A percentile compares a stretch with the other conserved stretches of the same genome.
Evolutionary conservation across 2,113 vertebrate species (phyloP).

Genomic region (Fulmarus glacialis): DNA sequence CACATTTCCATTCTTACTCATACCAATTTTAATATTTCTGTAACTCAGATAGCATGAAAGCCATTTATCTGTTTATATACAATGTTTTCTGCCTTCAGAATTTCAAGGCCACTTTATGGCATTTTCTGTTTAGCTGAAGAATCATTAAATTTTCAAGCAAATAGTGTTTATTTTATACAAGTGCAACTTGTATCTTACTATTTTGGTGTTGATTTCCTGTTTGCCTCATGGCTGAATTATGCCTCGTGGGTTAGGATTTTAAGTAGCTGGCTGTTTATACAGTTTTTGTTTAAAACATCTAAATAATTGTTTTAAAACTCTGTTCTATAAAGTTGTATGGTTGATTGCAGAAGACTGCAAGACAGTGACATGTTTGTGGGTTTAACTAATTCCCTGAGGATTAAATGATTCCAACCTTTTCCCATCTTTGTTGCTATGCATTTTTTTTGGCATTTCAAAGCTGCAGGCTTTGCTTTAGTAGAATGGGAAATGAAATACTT

Average conservation of each 20-base stretch:
- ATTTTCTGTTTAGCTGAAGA: not conserved
- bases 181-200: not conserved
- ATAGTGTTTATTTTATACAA: not conserved
- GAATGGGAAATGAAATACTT: not conserved
- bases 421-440: not conserved
- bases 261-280: not conserved
- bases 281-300: not conserved
- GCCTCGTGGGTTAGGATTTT: not conserved
- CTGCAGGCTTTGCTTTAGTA: not conserved
- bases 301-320: not conserved
- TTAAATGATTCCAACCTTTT: not conserved
- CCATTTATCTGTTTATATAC: not conserved
- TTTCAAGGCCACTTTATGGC: not conserved
- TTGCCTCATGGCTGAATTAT: not conserved
- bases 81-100: not conserved
- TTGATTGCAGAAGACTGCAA: not conserved
- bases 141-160: not conserved
- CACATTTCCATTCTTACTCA: accelerated
- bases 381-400: not conserved
- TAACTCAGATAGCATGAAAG: not conserved
- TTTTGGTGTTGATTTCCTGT: not conserved
- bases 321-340: not conserved
- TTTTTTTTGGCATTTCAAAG: not conserved
- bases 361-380: not conserved
- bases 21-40: not conserved